Evolutionary conservation across 2,888 invertebrate species (phyloP), one percentile per base, ranked within the genome.

Genomic region (Stenoptilia bipunctidactyla): DNA sequence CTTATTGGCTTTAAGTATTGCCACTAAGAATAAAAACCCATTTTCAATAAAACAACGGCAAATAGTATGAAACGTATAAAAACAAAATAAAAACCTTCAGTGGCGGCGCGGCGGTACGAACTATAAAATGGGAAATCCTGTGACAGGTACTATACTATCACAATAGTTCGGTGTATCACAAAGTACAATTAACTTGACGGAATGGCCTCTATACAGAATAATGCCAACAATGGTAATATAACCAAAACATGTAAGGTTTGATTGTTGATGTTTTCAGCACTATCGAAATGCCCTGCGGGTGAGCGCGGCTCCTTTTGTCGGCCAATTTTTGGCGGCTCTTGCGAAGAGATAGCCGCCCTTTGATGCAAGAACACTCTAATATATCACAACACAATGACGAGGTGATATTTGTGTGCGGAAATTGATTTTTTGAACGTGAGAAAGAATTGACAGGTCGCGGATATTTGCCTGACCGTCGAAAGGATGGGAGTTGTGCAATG

Each of bases 401-500:
- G 49, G 70, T 60, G 66, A 73, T 71, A 80, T 79, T 82, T 80
- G 80, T 82, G 76, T 82, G 80, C 83, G 82, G 83, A 83, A 80
- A 82, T 82, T 75, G 80, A 73, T 79, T 80, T 82, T 82, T 82
- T 75, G 61, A 66, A 58, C 53, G 75, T 76, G 79, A 72, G 79
- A 80, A 77, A 69, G 67, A 68, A 71, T 73, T 74, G 79, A 71
- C 77, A 72, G 74, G 74, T 75, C 73, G 63, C 56, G 59, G 59
- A 30, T 30, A 30, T 30, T 8, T 9, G 30, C 6, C 3, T 20
- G 20, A 20, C 20, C 20, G 20, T 20, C 20, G 20, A 20, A 20
- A 20, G 47, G 53, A 49, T 58, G 63, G 65, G 68, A 68, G 67
- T 63, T 58, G 58, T 64, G 66, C 67, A 63, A 61, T 63, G 30